Base-by-base conservation (phyloP, 1,140 invertebrate species). In the Drosophila carrolli region DNA sequence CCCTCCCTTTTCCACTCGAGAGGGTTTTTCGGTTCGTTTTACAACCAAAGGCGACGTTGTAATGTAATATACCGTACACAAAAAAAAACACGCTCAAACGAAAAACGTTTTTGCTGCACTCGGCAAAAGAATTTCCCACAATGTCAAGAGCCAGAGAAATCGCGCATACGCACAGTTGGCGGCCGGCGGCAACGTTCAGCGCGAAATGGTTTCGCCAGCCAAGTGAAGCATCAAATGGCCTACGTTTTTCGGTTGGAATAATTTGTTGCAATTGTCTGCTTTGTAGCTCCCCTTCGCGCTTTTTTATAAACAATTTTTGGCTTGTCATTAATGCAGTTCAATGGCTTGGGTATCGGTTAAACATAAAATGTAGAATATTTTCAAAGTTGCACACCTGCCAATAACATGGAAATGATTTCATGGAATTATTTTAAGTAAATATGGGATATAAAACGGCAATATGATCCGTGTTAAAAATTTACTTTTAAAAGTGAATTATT, bases 41-140 rank as follows among this genome's bases (percentile, higher is more conserved):
- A 76, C 80, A 66, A 50, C 71, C 66, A 47, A 40, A 40, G 57
- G 32, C 38, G 47, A 37, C 46, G 41, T 23, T 54, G 80, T 88
- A 85, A 85, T 75, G 82, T 68, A 86, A 85, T 75, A 86, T 8
- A 14, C 23, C 40, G 16, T 23, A 71, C 23, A 41, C 32, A 63
- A 58, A 48, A 62, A 40, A 44, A 62, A 40, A 44, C 11, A 58
- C 35, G 16, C 19, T 60, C 56, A 43, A 11, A n/a, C 19, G 10
- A 19, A 50, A 51, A 27, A 19, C 19, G 37, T 78, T 85, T 81
- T 59, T 75, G 82, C 82, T 85, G 82, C 83, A 75, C 63, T 85
- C 78, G 58, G 75, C 70, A 88, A 71, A 82, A 72, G 65, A 86
- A 78, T 81, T 85, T 81, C 81, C 82, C 82, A 85, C 82, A 86